Conservation (phyloP, 1,140 invertebrate genomes). For the Halictus rubicundus region DNA sequence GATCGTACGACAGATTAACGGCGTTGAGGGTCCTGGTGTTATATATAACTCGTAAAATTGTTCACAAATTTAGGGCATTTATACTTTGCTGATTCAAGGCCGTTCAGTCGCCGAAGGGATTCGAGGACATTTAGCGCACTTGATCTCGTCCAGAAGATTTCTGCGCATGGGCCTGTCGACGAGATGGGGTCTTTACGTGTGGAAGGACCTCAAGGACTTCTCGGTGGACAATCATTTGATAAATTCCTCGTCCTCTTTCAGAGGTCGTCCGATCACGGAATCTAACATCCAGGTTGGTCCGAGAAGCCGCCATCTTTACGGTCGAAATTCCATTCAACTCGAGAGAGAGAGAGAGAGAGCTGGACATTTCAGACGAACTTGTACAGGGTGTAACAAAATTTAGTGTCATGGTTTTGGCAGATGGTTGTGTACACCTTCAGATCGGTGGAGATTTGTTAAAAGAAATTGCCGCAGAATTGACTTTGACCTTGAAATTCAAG, state of each 20-base stretch:
- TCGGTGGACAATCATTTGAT: conserved; percentile 87
- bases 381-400: no score
- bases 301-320: not conserved
- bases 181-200: conserved; percentile 79
- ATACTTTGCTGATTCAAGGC: conserved; percentile 74
- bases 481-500: no score
- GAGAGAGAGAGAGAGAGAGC: no score
- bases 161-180: conserved; percentile 75
- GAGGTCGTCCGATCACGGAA: conserved; percentile 85
- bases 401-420: no score
- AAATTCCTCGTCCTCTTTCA: conserved; percentile 82
- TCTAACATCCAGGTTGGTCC: conserved; percentile 85
- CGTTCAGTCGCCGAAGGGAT: conserved; percentile 66
- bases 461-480: no score
- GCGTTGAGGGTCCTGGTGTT: not conserved
- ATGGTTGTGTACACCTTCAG: no score
- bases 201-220: conserved; percentile 81
- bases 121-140: conserved; percentile 66
- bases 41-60: conserved; percentile 1
- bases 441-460: no score
- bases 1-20: not conserved
- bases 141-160: conserved; percentile 70
- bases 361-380: no score
- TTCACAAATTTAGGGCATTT: conserved; percentile 69
- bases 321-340: no score